Conservation (phyloP, 2,888 invertebrate genomes). For the Syrphus vitripennis region DNA sequence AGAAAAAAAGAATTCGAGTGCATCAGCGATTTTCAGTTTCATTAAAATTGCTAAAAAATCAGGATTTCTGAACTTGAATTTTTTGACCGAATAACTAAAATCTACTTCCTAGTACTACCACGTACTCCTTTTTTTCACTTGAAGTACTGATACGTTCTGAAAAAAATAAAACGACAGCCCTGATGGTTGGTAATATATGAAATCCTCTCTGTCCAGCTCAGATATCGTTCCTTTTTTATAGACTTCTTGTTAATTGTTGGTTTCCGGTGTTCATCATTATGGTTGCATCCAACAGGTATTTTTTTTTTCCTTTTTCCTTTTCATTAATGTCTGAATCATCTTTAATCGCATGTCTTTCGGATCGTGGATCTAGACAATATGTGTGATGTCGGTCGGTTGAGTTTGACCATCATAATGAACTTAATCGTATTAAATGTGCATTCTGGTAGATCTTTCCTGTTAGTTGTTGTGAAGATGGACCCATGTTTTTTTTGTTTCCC, state of each 20-base stretch:
- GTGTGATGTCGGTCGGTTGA: not conserved
- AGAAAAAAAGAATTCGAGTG: too few relatives aligned
- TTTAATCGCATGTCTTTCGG: not conserved
- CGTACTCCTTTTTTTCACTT: too few relatives aligned
- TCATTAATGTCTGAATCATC: slow-evolving; percentile 2
- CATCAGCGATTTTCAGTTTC: too few relatives aligned
- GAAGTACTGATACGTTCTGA: too few relatives aligned
- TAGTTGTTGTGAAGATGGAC: not conserved
- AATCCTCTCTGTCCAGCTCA: not conserved
- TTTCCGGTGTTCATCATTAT: slow-evolving; percentile 4
- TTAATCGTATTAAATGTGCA: not conserved
- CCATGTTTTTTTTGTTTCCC: not conserved
- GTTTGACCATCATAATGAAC: not conserved
- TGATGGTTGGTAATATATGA: not conserved
- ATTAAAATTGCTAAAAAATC: too few relatives aligned
- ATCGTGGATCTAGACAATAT: not conserved
- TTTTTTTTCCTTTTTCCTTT: not conserved
- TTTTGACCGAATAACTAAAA: too few relatives aligned
- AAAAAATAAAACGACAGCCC: too few relatives aligned
- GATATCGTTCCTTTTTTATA: not conserved
- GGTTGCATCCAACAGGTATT: not conserved
- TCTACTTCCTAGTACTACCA: too few relatives aligned
- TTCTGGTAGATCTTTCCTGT: not conserved
- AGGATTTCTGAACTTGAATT: too few relatives aligned
- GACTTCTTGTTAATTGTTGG: not conserved